Evolutionary conservation across 1,140 invertebrate genomes (phyloP), one percentile per base, ranked within the genome.

Genomic region (Caenorhabditis latens): DNA sequence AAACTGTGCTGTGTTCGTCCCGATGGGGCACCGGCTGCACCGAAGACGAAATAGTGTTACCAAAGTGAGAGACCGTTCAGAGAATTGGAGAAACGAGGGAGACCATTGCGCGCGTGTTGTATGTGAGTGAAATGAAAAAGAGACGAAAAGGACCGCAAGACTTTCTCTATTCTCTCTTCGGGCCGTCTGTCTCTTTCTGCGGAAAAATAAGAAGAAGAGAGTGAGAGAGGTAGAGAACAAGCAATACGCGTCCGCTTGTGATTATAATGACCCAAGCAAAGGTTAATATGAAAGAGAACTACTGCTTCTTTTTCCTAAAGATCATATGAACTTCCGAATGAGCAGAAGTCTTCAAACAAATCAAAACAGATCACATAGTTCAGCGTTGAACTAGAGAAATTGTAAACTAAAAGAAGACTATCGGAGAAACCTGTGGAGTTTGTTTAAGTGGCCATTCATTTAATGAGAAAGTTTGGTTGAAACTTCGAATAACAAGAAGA

Each of bases 1-100:
- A 79, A 79, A 79, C 71, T 50, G 71, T 50, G 46, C 71, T 24
- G 71, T 79, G 71, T 79, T 79, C 71, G 46, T 79, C 71, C 71
- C 67, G 46, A 43, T 53, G 46, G 46, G 46, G 46, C 46, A 50
- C 71, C n/a, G 40, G 53, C 71, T 79, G 71, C 71, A 79, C 71
- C 24, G 71, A 24, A 50, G 5, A 9, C 19, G 46, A 79, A 24
- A 53, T 79, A 79, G 71, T 48, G 42, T 14, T 11, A 8, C 9
- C 6, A 32, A 19, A 14, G 40, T 46, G 1, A 53, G 71, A 48
- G 24, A 48, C 4, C 9, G n/a, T n/a, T 8, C 7, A 50, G 46
- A 14, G 32, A 24, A 5, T 14, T 4, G 21, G 71, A 79, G 46
- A 79, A 32, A n/a, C 11, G 19, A 50, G 46, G 65, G 13, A 24